Percentiles rank a stretch among this genome's conserved stretches.
Conservation (phyloP, 2,797 vertebrate species). For the Myripristis jacobus region DNA sequence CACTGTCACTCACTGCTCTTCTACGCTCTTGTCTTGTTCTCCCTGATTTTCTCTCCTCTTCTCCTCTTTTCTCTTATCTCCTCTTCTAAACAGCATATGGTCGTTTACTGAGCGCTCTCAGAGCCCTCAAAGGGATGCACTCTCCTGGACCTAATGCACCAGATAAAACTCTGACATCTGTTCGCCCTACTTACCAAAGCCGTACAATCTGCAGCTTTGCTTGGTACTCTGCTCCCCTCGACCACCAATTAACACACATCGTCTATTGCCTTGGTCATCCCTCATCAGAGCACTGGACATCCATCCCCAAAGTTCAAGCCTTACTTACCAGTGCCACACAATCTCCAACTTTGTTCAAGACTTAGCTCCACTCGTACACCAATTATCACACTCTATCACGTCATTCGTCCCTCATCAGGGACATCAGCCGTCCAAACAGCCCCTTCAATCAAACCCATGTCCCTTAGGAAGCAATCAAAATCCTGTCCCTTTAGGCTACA, state of each 20-base stretch:
- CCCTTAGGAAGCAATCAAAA: slow-evolving; percentile 52
- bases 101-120: slow-evolving; percentile 43
- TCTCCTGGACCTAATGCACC: slow-evolving; percentile 79
- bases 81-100: slow-evolving; percentile 69
- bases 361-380: slow-evolving; percentile 18
- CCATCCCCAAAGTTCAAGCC: slow-evolving; percentile 32
- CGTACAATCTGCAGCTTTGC: slow-evolving; percentile 70
- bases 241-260: slow-evolving; percentile 42
- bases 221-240: slow-evolving; percentile 18
- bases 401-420: slow-evolving; percentile 45
- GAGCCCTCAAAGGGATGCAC: slow-evolving; percentile 71
- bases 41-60: slow-evolving; percentile 27
- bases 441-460: slow-evolving; percentile 49
- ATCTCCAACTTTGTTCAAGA: slow-evolving; percentile 19
- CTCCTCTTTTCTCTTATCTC: slow-evolving; percentile 14
- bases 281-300: slow-evolving; percentile 36
- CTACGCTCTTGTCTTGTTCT: slow-evolving; percentile 33
- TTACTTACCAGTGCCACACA: slow-evolving; percentile 5
- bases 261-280: slow-evolving; percentile 9
- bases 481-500: slow-evolving; percentile 41
- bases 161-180: slow-evolving; percentile 84
- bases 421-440: slow-evolving; percentile 34
- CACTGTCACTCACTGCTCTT: slow-evolving; percentile 26
- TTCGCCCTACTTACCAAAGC: slow-evolving; percentile 76
- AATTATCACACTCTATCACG: slow-evolving; percentile 38